A percentile compares a stretch with the other conserved stretches of the same genome.
These are phyloP conservation scores for Amphipoea lucens DNA, from an alignment of 2,888 invertebrate species.

Conservation along the genomic window DNA sequence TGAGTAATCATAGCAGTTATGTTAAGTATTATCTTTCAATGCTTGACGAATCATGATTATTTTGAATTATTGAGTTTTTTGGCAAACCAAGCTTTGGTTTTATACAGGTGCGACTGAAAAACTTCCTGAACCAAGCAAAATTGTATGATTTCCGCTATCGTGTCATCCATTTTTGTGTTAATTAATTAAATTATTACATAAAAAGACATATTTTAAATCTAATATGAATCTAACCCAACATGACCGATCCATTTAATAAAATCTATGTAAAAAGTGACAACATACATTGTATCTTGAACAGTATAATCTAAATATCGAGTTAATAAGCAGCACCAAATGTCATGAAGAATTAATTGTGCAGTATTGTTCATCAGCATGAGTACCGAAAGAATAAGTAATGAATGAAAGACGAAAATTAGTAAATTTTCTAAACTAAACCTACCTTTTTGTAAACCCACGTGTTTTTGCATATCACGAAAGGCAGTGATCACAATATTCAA, in stretches of 20 bases:
- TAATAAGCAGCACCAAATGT: background rate
- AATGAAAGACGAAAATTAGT: background rate
- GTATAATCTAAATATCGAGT: background rate
- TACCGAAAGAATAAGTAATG: background rate
- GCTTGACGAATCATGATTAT: constrained; percentile 25
- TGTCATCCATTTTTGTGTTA: background rate
- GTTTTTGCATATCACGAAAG: constrained; percentile 17
- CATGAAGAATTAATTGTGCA: background rate
- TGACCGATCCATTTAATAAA: background rate
- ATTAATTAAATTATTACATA: background rate
- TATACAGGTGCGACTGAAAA: background rate
- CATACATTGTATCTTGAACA: background rate
- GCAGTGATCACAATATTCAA: constrained; percentile 8
- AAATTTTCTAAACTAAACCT: constrained; percentile 2
- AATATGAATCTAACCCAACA: background rate
- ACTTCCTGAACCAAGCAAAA: background rate
- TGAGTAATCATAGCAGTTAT: constrained; percentile 44
- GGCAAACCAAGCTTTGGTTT: background rate
- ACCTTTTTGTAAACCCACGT: constrained; percentile 29
- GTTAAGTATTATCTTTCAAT: constrained; percentile 31
- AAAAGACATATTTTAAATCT: background rate
- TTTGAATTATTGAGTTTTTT: constrained; percentile 4
- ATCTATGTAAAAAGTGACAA: background rate
- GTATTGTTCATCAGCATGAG: background rate
- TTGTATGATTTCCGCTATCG: background rate